Percentiles rank a stretch among this genome's conserved stretches.
phyloP scores from a whole-genome alignment of 2,113 vertebrate species.

The Aegithalos caudatus region DNA sequence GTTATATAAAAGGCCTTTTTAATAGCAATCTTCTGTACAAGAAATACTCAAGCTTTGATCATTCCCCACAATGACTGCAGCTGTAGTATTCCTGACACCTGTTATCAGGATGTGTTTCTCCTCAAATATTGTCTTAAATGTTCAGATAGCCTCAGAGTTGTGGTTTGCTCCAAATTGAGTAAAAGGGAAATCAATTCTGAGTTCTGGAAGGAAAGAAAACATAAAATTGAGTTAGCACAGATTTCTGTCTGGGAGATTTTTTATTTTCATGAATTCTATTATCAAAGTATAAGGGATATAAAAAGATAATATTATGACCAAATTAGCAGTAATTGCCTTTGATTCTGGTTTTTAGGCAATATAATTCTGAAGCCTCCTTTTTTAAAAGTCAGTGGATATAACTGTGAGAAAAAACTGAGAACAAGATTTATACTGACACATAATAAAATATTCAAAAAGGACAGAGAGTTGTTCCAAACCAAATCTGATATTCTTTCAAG shows the following conservation, averaged over 20 bases:
- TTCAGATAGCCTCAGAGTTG: not conserved
- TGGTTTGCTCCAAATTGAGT: not conserved
- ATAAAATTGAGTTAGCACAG: conserved; percentile 8
- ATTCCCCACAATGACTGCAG: not conserved
- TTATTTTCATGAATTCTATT: conserved; percentile 30
- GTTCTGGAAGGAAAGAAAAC: not conserved
- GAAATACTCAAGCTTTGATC: not conserved
- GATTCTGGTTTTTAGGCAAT: not conserved
- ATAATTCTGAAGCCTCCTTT: not conserved
- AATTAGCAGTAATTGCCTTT: not conserved
- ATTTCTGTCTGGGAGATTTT: not conserved
- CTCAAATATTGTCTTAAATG: not conserved
- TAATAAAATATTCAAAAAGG: not conserved
- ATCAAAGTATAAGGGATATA: conserved; percentile 22
- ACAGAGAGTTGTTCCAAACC: not conserved
- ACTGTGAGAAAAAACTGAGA: not conserved
- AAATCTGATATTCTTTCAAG: not conserved
- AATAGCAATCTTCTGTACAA: not conserved
- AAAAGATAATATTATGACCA: not conserved
- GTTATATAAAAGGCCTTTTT: not conserved
- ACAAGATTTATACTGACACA: not conserved
- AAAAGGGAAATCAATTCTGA: not conserved
- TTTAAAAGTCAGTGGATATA: not conserved
- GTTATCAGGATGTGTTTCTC: not conserved
- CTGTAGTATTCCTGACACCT: not conserved